Evolutionary conservation across 2,113 vertebrate genomes (phyloP), one percentile per base, ranked within the genome.

Genomic region (Psephotus haematonotus): DNA sequence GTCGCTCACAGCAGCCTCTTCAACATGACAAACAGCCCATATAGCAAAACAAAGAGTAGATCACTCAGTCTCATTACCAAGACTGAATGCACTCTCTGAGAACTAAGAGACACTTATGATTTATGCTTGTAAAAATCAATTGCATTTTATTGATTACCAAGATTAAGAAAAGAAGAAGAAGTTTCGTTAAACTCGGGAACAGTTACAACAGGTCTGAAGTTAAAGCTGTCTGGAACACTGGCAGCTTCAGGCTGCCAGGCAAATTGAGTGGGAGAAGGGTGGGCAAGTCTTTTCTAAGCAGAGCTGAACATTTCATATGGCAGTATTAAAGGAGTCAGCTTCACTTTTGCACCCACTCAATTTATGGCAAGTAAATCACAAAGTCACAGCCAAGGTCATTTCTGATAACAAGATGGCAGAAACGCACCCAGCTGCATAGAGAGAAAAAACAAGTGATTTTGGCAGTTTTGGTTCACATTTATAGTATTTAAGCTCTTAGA

Each of bases 111-210:
- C 81, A 93, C 79, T 82, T 92, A 67, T 60, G 91, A 95, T 93
- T 96, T 76, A 83, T 92, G 83, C 89, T 68, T 75, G 41, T 79
- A 85, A 89, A 88, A 96, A 95, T 85, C 93, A 79, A 81, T 87
- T 22, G 35, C 24, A 11, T 87, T 71, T 44, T 82, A 92, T 94
- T 79, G 91, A 96, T 96, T 82, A 65, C 43, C 31, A 11, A 72
- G 80, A 87, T 94, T 63, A 87, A 83, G 88, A 59, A 50, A 69
- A 86, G 46, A 28, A 65, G 63, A 46, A 29, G 60, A 79, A 57
- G 31, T 93, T 92, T 77, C 55, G 55, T 28, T 72, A 47, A 79
- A 88, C 29, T 44, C n/a, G 59, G 52, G 11, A 75, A 44, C 3
- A 2, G 75, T 77, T 24, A 15, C 33, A 59, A 35, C 46, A 35